A percentile compares a stretch with the other conserved stretches of the same genome.
Conservation (phyloP, 2,113 vertebrate genomes). For the Thalassarche chlororhynchos region DNA sequence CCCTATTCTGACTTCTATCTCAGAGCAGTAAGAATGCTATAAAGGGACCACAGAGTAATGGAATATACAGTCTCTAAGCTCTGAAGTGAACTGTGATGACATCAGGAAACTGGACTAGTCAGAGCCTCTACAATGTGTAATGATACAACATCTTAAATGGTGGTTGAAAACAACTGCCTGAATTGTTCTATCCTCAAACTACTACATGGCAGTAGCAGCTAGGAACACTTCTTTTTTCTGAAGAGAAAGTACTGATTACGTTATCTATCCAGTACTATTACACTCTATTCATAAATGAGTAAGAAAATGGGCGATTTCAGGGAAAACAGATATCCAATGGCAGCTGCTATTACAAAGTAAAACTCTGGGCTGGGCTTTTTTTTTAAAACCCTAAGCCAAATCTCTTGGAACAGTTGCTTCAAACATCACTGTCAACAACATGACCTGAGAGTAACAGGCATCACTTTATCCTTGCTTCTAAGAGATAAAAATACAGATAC, state of each 20-base stretch:
- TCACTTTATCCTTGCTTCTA: not conserved
- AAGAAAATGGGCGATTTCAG: not conserved
- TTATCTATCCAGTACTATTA: not conserved
- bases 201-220: not conserved
- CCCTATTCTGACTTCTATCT: not conserved
- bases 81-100: not conserved
- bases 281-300: not conserved
- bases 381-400: not conserved
- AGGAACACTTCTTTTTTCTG: not conserved
- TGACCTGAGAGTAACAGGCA: not conserved
- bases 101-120: not conserved
- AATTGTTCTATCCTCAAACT: not conserved
- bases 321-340: not conserved
- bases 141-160: not conserved
- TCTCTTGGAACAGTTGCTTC: not conserved
- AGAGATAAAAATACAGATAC: not conserved
- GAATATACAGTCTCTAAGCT: not conserved
- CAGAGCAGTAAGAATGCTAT: not conserved
- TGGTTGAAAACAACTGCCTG: not conserved
- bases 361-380: not conserved
- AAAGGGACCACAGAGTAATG: not conserved
- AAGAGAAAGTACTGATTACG: not conserved
- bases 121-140: not conserved
- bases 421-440: not conserved
- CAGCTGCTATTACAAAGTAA: not conserved